Conservation (phyloP, 2,888 invertebrate species). For the Colletes collaris region DNA sequence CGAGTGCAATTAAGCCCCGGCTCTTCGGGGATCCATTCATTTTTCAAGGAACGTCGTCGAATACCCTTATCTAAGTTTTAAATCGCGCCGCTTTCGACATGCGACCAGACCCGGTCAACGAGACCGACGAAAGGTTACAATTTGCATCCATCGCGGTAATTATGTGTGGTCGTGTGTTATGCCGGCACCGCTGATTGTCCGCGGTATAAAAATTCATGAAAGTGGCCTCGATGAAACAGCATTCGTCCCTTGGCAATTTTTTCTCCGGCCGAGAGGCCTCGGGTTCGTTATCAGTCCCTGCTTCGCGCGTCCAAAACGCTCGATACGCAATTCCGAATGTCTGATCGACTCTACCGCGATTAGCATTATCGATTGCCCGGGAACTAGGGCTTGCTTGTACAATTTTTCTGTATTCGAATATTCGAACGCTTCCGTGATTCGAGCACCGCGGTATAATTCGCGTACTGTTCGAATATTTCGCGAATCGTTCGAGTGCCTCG, state of each 20-base stretch:
- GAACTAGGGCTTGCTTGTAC: neutral
- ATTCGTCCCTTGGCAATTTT: neutral
- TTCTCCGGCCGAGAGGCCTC: neutral
- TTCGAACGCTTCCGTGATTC: no score
- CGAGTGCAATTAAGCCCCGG: conserved; percentile 78
- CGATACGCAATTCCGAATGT: neutral
- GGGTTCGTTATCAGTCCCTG: neutral
- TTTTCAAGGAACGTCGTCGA: conserved; percentile 77
- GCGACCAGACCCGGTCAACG: neutral
- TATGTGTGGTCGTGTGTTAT: conserved; percentile 40
- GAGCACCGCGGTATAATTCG: no score
- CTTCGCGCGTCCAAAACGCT: neutral
- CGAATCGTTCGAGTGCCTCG: no score
- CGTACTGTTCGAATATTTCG: no score
- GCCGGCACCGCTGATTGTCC: neutral
- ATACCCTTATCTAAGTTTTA: conserved; percentile 77
- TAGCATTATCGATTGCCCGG: neutral
- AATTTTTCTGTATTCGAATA: conserved; percentile 2
- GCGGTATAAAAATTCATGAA: conserved; percentile 7
- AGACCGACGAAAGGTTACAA: conserved; percentile 38
- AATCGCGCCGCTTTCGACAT: conserved; percentile 67
- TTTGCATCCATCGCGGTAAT: conserved; percentile 70
- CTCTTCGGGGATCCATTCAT: conserved; percentile 77
- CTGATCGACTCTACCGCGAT: neutral
- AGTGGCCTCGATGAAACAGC: neutral